Evolutionary conservation across 2,888 invertebrate genomes (phyloP), one percentile per base, ranked within the genome.

Genomic region (Temnothorax ravouxi): DNA sequence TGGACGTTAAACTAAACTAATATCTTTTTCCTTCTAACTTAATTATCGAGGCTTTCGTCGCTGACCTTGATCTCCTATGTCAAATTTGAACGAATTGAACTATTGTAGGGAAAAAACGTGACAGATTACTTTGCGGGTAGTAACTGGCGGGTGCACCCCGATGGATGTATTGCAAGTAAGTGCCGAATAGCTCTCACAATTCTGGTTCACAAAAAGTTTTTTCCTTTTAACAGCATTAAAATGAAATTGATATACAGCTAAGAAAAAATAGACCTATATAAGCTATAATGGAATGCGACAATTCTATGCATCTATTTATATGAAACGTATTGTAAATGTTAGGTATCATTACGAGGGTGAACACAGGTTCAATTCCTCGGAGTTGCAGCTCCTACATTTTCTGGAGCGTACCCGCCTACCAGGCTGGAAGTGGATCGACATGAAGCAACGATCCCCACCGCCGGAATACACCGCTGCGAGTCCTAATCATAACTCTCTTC

Each of bases 71-170:
- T 47, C n/a, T 2, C 9, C 6, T 44, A 76, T 79, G 44, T 50
- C 52, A 64, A 79, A 75, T 77, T 82, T 66, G 80, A 77, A 77
- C 50, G 69, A 77, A 64, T 52, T 79, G 64, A 52, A 91, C 88
- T 85, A 86, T 94, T 84, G 67, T 92, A 95, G 95, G 94, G 64
- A 94, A 94, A n/a, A 92, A 96, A 96, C 80, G 96, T 97, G 50
- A 96, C 96, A 84, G 96, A 97, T 93, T 97, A 97, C 94, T 97
- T 97, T 94, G 96, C 95, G 92, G 97, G 97, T 87, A 96, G 96
- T 87, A 96, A 97, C 90, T 98, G 98, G 98, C 97, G 97, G 94
- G 97, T 98, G 71, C 98, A 98, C 95, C 98, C 98, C 72, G 97
- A 98, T 98, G 98, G 98, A 88, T 93, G 69, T 95, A 95, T 85